These are phyloP conservation scores for Dinoponera quadriceps DNA, from an alignment of 1,140 invertebrate species.

Conservation along the genomic window DNA sequence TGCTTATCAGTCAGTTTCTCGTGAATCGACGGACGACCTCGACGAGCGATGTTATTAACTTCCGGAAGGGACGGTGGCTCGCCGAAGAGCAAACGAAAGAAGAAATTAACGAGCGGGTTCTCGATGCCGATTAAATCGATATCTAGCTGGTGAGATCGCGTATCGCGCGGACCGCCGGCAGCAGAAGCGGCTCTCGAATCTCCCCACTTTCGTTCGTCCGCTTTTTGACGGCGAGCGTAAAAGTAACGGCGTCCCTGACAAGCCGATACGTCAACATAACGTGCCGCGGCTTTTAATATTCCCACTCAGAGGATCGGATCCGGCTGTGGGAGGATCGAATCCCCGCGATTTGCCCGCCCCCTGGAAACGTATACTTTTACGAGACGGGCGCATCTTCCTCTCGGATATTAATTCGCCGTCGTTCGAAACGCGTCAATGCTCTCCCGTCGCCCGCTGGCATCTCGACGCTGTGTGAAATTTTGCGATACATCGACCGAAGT, in stretches of 20 bases:
- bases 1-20: too few relatives aligned
- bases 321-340: slow-evolving; percentile 14
- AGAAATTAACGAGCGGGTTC: background rate
- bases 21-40: too few relatives aligned
- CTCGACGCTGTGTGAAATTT: background rate
- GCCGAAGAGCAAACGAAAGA: too few relatives aligned
- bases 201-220: slow-evolving; percentile 5
- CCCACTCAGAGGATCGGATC: slow-evolving; percentile 42
- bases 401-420: slow-evolving; percentile 1
- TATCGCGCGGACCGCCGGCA: background rate
- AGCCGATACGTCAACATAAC: slow-evolving; percentile 70
- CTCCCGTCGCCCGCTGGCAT: background rate
- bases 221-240: slow-evolving; percentile 31
- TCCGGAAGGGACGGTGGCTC: background rate
- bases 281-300: slow-evolving; percentile 68
- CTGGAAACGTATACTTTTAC: slow-evolving; percentile 15
- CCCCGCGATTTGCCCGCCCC: background rate
- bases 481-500: background rate
- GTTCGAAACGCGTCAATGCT: background rate
- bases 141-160: slow-evolving; percentile 1
- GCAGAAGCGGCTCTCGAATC: background rate
- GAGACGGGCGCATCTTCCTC: background rate
- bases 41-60: too few relatives aligned
- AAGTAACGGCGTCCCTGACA: slow-evolving; percentile 59
- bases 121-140: background rate